Evolutionary conservation across 2,888 invertebrate species (phyloP).

Genomic region (Diarsia rubi): DNA sequence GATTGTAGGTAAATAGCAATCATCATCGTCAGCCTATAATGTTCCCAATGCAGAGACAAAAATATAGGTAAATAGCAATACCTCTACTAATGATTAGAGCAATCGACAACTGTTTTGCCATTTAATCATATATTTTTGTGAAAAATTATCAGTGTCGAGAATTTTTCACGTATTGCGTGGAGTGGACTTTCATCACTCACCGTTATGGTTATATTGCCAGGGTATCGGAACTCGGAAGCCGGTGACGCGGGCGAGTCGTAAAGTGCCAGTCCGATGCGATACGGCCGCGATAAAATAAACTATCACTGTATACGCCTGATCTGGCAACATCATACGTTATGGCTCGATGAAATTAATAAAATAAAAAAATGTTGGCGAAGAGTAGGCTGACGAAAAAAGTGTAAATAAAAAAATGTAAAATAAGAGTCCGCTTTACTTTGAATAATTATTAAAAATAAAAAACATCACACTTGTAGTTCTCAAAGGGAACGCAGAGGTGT

Average conservation of each 20-base stretch:
- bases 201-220: neutral
- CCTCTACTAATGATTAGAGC: too few relatives aligned
- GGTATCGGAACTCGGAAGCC: constrained; percentile 50
- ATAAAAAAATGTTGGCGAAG: constrained; percentile 13
- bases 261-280: constrained; percentile 53
- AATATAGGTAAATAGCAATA: too few relatives aligned
- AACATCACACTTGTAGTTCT: neutral
- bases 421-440: neutral
- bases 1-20: too few relatives aligned
- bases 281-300: constrained; percentile 65
- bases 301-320: constrained; percentile 51
- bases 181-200: constrained; percentile 23
- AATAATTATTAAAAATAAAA: neutral
- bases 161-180: neutral
- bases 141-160: neutral
- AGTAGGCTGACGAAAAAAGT: neutral
- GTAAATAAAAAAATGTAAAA: neutral
- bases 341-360: constrained; percentile 44
- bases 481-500: neutral
- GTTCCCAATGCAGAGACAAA: too few relatives aligned
- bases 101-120: neutral
- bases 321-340: constrained; percentile 32
- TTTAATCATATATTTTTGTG: neutral
- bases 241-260: constrained; percentile 58
- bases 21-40: too few relatives aligned